Conservation (phyloP, 1,140 invertebrate genomes). For the Caenorhabditis remanei region DNA sequence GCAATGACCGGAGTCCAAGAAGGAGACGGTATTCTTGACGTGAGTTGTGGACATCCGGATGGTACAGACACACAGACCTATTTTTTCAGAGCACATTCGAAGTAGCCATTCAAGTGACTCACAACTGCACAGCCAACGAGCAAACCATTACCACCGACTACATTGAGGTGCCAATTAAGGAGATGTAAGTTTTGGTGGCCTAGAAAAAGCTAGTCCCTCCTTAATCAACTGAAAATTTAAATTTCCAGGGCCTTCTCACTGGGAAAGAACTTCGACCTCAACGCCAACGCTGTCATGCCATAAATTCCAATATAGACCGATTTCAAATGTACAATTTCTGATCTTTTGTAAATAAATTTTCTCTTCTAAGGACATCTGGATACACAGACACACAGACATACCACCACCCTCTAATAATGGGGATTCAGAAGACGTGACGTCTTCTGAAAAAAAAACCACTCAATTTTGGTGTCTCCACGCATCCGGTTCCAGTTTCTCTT, state of each 20-base stretch:
- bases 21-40: neutral
- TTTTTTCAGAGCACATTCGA: neutral
- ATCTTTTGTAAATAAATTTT: too few relatives aligned
- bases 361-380: too few relatives aligned
- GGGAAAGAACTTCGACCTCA: neutral
- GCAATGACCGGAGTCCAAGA: neutral
- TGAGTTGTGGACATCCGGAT: neutral
- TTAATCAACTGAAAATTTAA: neutral
- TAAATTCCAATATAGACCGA: neutral
- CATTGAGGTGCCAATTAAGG: neutral
- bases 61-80: neutral
- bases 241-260: neutral
- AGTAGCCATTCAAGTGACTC: neutral
- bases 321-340: too few relatives aligned
- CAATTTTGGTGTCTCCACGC: too few relatives aligned
- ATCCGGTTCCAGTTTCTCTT: too few relatives aligned
- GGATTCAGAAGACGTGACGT: too few relatives aligned
- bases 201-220: neutral
- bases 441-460: too few relatives aligned
- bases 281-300: conserved; percentile 10
- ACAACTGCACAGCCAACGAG: neutral
- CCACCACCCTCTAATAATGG: too few relatives aligned
- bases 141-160: neutral
- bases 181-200: neutral
- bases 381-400: too few relatives aligned